Evolutionary conservation across 1,140 invertebrate genomes (phyloP).

Genomic region (Drosophila nebulosa): DNA sequence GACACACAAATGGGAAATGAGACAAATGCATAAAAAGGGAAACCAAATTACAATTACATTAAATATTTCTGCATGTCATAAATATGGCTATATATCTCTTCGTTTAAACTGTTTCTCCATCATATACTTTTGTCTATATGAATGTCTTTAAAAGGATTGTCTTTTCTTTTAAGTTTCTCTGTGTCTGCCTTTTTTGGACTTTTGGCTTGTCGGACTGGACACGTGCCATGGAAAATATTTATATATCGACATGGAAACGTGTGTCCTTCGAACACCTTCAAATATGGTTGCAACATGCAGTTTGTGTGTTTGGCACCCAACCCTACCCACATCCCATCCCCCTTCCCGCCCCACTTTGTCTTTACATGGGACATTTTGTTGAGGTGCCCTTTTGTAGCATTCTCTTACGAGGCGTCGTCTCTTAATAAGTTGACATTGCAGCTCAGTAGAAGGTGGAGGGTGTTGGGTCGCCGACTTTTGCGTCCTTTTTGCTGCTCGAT

Average conservation of each 20-base stretch:
- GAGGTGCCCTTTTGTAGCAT: neutral
- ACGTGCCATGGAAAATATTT: neutral
- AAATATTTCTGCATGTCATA: too few relatives aligned
- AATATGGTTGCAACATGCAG: neutral
- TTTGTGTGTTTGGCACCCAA: conserved; percentile 6
- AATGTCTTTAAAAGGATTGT: neutral
- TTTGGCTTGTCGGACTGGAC: neutral
- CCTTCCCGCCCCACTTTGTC: too few relatives aligned
- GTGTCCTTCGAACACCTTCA: neutral
- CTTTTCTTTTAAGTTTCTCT: neutral
- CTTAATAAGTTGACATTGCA: conserved; percentile 46
- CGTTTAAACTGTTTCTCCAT: too few relatives aligned
- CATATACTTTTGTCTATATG: neutral
- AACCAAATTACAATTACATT: too few relatives aligned
- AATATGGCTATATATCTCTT: too few relatives aligned
- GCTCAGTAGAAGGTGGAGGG: neutral
- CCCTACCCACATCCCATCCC: too few relatives aligned
- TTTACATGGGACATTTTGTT: too few relatives aligned
- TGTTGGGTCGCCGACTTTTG: neutral
- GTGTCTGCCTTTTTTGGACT: neutral
- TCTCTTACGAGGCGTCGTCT: conserved; percentile 26
- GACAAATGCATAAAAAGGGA: too few relatives aligned
- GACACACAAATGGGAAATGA: too few relatives aligned
- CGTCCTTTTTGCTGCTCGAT: conserved; percentile 21
- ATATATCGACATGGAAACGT: neutral